Evolutionary conservation across 2,797 vertebrate genomes (phyloP).

Genomic region (Sibirionetta formosa): DNA sequence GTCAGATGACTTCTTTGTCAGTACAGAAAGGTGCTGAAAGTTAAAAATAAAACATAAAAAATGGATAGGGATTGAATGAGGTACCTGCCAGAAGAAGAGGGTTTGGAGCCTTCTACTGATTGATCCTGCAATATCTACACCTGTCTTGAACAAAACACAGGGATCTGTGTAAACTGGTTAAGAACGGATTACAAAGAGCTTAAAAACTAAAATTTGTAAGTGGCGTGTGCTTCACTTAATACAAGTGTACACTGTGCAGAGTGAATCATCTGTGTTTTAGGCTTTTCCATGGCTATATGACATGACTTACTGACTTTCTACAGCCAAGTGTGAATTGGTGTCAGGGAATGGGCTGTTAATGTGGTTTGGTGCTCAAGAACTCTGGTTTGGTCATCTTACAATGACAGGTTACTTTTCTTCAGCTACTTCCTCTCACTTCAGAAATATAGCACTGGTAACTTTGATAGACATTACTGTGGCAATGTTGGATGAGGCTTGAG

Average conservation of each 20-base stretch:
- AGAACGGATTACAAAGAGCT: not conserved
- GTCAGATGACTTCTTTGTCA: not conserved
- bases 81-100: not conserved
- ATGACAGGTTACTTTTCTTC: not conserved
- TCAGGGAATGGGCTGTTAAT: fast-evolving
- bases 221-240: not conserved
- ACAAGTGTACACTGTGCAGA: not conserved
- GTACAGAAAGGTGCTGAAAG: slow-evolving; percentile 8
- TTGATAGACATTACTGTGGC: fast-evolving
- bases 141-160: not conserved
- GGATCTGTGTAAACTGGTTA: not conserved
- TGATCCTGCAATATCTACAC: not conserved
- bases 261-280: not conserved
- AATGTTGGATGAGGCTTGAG: not conserved
- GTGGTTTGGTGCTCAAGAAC: not conserved
- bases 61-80: not conserved
- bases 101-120: not conserved
- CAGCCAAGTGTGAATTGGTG: not conserved
- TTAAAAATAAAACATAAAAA: not conserved
- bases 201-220: not conserved
- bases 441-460: not conserved
- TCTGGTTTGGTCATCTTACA: not conserved
- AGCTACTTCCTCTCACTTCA: not conserved
- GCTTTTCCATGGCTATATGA: not conserved
- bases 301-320: not conserved